Evolutionary conservation across 2,888 invertebrate genomes (phyloP), one percentile per base, ranked within the genome.

Genomic region (Litoditis marina): DNA sequence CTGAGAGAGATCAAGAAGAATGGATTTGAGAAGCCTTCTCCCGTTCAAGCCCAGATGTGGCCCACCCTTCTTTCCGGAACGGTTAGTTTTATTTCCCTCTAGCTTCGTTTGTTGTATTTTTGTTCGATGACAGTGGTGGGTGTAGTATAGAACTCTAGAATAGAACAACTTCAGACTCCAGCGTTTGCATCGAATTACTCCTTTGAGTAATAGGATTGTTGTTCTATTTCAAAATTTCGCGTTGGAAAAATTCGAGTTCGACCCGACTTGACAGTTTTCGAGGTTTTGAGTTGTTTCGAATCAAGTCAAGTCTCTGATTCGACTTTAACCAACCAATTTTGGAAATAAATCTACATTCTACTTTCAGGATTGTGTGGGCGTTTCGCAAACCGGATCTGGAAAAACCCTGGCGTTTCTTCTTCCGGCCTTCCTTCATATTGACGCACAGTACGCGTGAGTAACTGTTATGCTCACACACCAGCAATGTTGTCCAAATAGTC

Each of bases 371-470:
- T 85, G 94, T 83, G 94, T 95, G 83, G 95, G 94, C 16, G 94
- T 95, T 69, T 94, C 94, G 0, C 94, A 94, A 85, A 92, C 92
- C 6, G 92, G 92, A 60, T 92, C 92, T 22, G 88, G 88, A 83
- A 82, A 79, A 65, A 95, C 94, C 0, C 85, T 95, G 60, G 68
- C 68, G 22, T 68, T 68, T 47, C 63, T 68, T 0, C 83, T 95
- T 58, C 95, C 95, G 8, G 94, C 92, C 13, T 87, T 95, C 75
- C 90, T 95, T 73, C 94, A 95, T 82, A 92, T 93, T 66, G 92
- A 92, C 70, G 89, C 89, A 0, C 95, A 95, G 84, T 86, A 87
- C 2, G 73, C 66, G 80, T n/a, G n/a, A n/a, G n/a, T n/a, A n/a
- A n/a, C n/a, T n/a, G n/a, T n/a, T n/a, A n/a, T n/a, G n/a, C n/a